Evolutionary conservation across 2,113 vertebrate species (phyloP), one percentile per base, ranked within the genome.

Genomic region (Scophthalmus maximus): DNA sequence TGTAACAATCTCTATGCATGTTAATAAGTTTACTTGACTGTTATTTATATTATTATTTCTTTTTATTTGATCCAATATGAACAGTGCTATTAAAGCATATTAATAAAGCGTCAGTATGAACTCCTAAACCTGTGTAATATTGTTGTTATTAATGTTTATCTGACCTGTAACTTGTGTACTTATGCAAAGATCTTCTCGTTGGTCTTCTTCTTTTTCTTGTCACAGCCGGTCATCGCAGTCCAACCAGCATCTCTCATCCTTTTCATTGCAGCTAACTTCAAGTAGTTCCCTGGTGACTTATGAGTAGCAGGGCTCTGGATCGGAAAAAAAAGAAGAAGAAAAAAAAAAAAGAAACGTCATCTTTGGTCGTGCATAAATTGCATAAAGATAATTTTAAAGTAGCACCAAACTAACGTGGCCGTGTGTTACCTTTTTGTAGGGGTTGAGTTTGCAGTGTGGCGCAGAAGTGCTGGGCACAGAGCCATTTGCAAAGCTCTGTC

Each of bases 201-300:
- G 60, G 82, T 92, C 86, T 94, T 95, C 7, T 95, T 91, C 85
- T 94, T 98, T 61, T 93, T 97, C 81, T 94, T 95, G 81, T 95
- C 94, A 67, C 82, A 56, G 86, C 92, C 94, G 79, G 92, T 92
- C 36, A 97, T 85, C 1, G 94, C 89, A 42, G 93, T 91, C 97
- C 97, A 99, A 2, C 92, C 95, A 2, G 95, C 93, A 63, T 97
- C 95, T 7, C 84, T 87, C 82, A 94, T 95, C 65, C 95, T 96
- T 85, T 93, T 95, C 64, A 96, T 87, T 80, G 94, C 81, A 82
- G 92, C 92, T 58, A 93, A 63, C 78, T 95, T 98, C 70, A 94
- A 20, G 1, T 82, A 71, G 79, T 90, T 92, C 70, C 92, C 93
- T 68, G 94, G 91, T 68, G 94, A 93, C 87, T 92, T 95, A 22